These are phyloP conservation scores for Nesoenas mayeri DNA, from an alignment of 2,113 vertebrate genomes.

Conservation along the genomic window DNA sequence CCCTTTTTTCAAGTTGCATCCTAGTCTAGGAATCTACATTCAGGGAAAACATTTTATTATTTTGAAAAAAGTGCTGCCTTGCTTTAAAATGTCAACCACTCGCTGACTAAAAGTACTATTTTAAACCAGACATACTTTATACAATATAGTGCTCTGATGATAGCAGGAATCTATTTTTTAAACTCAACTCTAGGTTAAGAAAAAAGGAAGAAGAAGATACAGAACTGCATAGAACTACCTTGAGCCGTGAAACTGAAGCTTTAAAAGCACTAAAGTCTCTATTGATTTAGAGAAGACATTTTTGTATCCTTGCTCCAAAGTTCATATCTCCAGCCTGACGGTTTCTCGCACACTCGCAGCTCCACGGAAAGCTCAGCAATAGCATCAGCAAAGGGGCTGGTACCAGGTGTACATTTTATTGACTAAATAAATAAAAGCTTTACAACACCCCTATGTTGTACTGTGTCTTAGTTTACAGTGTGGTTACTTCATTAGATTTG, in stretches of 20 bases:
- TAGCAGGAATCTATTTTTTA: not conserved
- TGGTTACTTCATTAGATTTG: not conserved
- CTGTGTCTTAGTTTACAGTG: fast-evolving
- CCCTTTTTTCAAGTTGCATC: not conserved
- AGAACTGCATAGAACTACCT: not conserved
- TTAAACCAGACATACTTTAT: too few relatives aligned
- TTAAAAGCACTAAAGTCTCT: fast-evolving
- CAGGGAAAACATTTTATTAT: not conserved
- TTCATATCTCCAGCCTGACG: fast-evolving
- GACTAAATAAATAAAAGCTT: not conserved
- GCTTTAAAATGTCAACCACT: not conserved
- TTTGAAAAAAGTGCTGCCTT: not conserved
- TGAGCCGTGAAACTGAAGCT: not conserved
- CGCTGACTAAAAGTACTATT: not conserved
- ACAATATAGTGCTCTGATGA: fast-evolving
- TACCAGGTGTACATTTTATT: fast-evolving
- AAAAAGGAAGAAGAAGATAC: not conserved
- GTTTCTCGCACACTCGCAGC: fast-evolving
- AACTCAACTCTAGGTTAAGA: not conserved
- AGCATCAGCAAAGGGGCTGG: not conserved
- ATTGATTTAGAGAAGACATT: fast-evolving
- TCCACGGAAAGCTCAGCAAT: not conserved
- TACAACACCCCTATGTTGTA: fast-evolving
- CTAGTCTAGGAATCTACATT: not conserved
- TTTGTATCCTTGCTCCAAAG: too few relatives aligned